Conservation (phyloP, 1,140 invertebrate genomes). For the Triops cancriformis region DNA sequence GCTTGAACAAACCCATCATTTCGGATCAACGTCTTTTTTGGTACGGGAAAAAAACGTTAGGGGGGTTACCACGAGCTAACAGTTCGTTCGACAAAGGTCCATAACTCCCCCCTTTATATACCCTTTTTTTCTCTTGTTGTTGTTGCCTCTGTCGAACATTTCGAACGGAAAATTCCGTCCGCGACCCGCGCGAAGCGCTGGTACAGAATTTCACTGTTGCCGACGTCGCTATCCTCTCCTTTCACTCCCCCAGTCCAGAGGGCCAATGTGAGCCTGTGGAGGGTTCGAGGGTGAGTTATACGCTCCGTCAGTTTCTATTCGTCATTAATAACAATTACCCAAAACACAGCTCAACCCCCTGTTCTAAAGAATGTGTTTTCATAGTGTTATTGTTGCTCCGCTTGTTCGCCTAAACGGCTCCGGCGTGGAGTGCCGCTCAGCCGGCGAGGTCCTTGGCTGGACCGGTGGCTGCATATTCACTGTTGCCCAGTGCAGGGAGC, state of each 20-base stretch:
- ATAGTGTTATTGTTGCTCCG: neutral
- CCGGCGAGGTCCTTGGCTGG: neutral
- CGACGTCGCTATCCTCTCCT: no score
- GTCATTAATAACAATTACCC: conserved; percentile 2
- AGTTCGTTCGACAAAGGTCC: neutral
- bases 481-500: neutral
- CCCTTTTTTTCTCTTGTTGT: neutral
- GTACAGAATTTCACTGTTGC: no score
- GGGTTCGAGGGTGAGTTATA: neutral
- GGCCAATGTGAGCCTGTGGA: no score
- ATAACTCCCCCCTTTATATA: neutral
- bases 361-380: neutral
- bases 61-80: neutral
- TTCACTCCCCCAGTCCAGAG: no score
- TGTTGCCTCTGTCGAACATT: neutral
- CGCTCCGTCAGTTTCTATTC: conserved; percentile 5
- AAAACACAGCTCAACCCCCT: neutral
- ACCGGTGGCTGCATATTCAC: neutral
- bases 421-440: neutral
- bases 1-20: neutral
- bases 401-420: neutral
- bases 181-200: no score
- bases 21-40: neutral
- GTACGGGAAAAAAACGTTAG: neutral
- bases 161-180: neutral